Conservation (phyloP, 2,888 invertebrate genomes). For the Drosophila flavopinicola region DNA sequence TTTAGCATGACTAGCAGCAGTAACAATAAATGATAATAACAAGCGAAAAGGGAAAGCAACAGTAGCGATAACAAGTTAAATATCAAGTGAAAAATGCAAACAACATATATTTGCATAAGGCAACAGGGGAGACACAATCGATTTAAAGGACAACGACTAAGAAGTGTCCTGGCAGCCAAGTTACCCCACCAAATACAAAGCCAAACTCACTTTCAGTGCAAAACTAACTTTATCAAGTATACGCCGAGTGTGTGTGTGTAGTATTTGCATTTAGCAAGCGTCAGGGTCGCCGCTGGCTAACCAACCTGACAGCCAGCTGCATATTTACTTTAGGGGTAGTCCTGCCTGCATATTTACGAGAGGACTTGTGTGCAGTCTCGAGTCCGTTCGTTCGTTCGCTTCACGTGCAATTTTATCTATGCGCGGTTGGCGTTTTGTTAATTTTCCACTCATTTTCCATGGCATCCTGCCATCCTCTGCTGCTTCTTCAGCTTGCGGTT, state of each 20-base stretch:
- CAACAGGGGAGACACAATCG: conserved; percentile 28
- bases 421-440: conserved; percentile 65
- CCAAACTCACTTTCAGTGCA: conserved; percentile 18
- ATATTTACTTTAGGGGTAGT: conserved; percentile 32
- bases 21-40: conserved; percentile 22
- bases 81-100: conserved; percentile 72
- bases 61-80: conserved; percentile 64
- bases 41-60: conserved; percentile 17
- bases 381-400: conserved; percentile 43
- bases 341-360: conserved; percentile 26
- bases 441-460: conserved; percentile 69
- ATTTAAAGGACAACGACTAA: conserved; percentile 20
- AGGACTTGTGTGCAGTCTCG: conserved; percentile 20
- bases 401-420: conserved; percentile 64
- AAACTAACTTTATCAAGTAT: conserved; percentile 55
- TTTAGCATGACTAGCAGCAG: conserved; percentile 48
- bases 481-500: conserved; percentile 9
- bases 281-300: conserved; percentile 50
- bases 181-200: not conserved
- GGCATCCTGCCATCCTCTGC: conserved; percentile 48
- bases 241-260: conserved; percentile 47
- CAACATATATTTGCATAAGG: conserved; percentile 72
- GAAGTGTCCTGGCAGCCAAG: conserved; percentile 30
- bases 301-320: conserved; percentile 45
- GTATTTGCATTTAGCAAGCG: conserved; percentile 69